These are phyloP conservation scores for Parnassius orleans DNA, from an alignment of 2,888 invertebrate species.

Conservation along the genomic window DNA sequence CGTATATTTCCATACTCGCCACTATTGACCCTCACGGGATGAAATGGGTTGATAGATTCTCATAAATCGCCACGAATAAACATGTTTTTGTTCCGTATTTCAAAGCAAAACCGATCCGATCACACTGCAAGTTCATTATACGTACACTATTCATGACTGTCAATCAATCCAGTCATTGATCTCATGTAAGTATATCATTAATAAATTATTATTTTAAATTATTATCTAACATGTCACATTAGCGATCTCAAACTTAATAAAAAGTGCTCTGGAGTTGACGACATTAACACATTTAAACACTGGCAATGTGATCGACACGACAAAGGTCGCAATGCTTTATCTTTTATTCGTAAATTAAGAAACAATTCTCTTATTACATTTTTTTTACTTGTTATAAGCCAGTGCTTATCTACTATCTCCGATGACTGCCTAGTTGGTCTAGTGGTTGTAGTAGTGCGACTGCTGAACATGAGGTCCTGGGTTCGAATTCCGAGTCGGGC, in stretches of 20 bases:
- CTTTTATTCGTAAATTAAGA: constrained; percentile 18
- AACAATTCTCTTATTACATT: no score
- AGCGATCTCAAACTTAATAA: not conserved
- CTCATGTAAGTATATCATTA: constrained; percentile 30
- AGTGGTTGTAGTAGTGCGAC: no score
- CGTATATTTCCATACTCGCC: no score
- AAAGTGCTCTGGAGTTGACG: constrained; percentile 8
- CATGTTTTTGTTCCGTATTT: constrained; percentile 32
- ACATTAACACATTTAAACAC: constrained; percentile 7
- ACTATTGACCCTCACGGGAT: no score
- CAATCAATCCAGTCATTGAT: constrained; percentile 55
- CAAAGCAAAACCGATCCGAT: constrained; percentile 29
- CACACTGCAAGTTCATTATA: constrained; percentile 54
- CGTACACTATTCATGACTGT: constrained; percentile 42
- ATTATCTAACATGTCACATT: constrained; percentile 10
- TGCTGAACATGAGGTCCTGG: no score
- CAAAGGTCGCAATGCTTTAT: constrained; percentile 8
- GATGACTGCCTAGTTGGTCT: no score
- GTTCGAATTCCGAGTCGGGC: no score
- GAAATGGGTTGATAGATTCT: no score
- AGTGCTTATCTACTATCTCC: no score
- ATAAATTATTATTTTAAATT: constrained; percentile 24
- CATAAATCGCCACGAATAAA: not conserved
- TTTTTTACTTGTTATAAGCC: no score
- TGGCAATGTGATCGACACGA: not conserved